phyloP scores from a whole-genome alignment of 2,113 vertebrate genomes.

The Melanotaenia duboulayi region DNA sequence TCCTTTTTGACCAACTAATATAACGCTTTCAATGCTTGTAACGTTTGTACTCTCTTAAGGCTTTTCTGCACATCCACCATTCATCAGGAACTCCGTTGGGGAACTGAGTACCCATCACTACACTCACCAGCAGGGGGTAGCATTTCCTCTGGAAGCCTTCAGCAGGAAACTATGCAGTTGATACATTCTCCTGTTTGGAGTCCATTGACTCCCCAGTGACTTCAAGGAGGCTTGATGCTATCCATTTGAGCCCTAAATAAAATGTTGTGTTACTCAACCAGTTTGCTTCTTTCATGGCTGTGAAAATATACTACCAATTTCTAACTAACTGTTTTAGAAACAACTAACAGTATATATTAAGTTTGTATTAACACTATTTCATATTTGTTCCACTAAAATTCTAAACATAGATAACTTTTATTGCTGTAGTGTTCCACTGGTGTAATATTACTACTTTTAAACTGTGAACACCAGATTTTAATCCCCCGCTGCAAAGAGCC shows the following conservation, averaged over 20 bases:
- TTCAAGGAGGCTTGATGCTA: not conserved
- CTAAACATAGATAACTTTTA: too few species aligned
- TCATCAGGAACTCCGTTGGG: slow-evolving; percentile 64
- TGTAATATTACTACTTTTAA: not conserved
- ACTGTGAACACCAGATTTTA: too few species aligned
- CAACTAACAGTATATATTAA: too few species aligned
- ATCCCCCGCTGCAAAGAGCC: too few species aligned
- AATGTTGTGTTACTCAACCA: not conserved
- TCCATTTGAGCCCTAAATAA: not conserved
- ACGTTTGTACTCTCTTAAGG: not conserved
- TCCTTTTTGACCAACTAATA: too few species aligned
- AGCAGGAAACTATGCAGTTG: slow-evolving; percentile 63
- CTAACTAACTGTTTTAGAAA: too few species aligned
- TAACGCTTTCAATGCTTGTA: too few species aligned
- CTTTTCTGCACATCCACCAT: slow-evolving; percentile 69
- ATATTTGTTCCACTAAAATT: too few species aligned
- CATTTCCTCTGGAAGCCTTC: slow-evolving; percentile 74
- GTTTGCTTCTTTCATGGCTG: not conserved
- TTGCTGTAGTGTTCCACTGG: not conserved
- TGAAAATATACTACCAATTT: too few species aligned
- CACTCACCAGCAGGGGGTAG: slow-evolving; percentile 66
- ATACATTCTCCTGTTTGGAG: slow-evolving; percentile 45
- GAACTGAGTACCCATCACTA: slow-evolving; percentile 72
- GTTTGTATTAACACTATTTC: too few species aligned
- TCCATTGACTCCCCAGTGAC: slow-evolving; percentile 15